These are phyloP conservation scores for Semicossyphus pulcher DNA, from an alignment of 2,113 vertebrate species.

Conservation along the genomic window DNA sequence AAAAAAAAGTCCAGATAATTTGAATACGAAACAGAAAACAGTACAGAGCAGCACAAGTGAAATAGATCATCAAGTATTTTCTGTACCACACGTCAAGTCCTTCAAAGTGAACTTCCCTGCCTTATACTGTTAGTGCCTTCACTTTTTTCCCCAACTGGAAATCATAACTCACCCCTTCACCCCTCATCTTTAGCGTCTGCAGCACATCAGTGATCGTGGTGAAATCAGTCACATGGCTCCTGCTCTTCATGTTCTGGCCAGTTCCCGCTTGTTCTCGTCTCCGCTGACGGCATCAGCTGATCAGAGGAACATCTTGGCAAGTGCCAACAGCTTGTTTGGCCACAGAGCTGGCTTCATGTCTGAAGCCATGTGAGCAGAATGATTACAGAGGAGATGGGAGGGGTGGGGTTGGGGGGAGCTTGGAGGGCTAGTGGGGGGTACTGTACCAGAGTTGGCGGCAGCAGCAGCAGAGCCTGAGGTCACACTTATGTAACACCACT, in stretches of 20 bases:
- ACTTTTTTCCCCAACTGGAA: background rate
- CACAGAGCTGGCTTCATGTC: conserved; percentile 46
- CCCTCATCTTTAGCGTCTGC: background rate
- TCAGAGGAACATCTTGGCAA: conserved; percentile 50
- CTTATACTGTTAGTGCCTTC: background rate
- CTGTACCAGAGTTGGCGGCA: conserved; percentile 37
- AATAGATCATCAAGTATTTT: no score
- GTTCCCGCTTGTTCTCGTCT: conserved; percentile 14
- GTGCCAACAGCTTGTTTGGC: conserved; percentile 64
- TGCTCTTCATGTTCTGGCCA: background rate
- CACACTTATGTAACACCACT: conserved; percentile 73
- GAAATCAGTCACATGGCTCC: conserved; percentile 9
- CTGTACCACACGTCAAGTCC: no score
- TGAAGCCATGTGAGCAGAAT: conserved; percentile 59
- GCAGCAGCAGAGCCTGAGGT: conserved; percentile 57
- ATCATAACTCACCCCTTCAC: background rate
- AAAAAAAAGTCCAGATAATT: no score
- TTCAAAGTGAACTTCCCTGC: background rate
- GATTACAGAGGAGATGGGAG: conserved; percentile 52
- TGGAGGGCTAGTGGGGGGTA: background rate
- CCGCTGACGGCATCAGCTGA: conserved; percentile 33
- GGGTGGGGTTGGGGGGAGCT: background rate
- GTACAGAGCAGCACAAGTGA: no score
- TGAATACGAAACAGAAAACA: no score
- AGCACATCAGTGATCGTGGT: background rate